These are phyloP conservation scores for Dicyrtomina minuta DNA, from an alignment of 2,888 invertebrate species.

Conservation along the genomic window DNA sequence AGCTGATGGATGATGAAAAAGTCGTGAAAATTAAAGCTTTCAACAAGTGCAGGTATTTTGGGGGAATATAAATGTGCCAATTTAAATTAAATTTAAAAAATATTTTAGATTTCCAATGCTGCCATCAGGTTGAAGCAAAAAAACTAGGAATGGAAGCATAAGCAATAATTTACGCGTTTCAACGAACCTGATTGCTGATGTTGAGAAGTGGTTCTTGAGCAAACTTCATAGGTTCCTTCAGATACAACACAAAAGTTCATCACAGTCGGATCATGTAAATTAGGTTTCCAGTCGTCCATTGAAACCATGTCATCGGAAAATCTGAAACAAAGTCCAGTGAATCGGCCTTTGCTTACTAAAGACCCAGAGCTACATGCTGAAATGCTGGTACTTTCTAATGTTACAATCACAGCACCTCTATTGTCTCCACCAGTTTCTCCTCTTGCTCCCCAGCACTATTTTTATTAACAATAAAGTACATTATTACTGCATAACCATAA, in stretches of 20 bases:
- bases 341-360: constrained; percentile 86
- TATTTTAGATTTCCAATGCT: no score
- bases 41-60: no score
- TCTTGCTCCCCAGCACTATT: constrained; percentile 65
- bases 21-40: no score
- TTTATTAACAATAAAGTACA: constrained; percentile 35
- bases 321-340: constrained; percentile 85
- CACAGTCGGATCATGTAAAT: constrained; percentile 72
- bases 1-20: no score
- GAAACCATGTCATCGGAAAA: constrained; percentile 97
- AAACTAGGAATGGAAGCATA: not conserved
- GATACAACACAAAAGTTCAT: constrained; percentile 97
- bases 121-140: no score
- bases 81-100: no score
- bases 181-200: constrained; percentile 70
- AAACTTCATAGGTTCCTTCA: constrained; percentile 97
- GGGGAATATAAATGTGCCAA: no score
- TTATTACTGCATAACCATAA: not conserved
- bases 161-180: not conserved
- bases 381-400: constrained; percentile 93
- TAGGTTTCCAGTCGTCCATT: constrained; percentile 96
- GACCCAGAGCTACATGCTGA: constrained; percentile 94
- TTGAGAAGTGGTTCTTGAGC: constrained; percentile 85
- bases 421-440: constrained; percentile 76
- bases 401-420: constrained; percentile 90